Evolutionary conservation across 2,797 vertebrate genomes (phyloP).

Genomic region (Pipistrellus kuhlii): DNA sequence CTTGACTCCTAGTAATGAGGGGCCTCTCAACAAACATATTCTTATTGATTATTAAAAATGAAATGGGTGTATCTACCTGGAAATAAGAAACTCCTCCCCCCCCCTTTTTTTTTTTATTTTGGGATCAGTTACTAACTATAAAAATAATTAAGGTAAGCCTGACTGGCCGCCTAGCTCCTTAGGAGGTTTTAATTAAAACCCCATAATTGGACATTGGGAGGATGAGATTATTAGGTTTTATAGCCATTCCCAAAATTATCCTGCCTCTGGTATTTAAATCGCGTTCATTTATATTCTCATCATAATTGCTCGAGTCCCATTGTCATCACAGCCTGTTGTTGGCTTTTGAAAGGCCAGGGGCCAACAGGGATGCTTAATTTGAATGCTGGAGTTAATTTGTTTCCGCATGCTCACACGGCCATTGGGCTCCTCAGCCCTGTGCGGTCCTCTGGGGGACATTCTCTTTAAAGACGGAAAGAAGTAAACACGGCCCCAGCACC

Average conservation of each 20-base stretch:
- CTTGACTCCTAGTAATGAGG: neutral
- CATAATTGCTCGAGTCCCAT: conserved; percentile 77
- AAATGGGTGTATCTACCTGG: conserved; percentile 60
- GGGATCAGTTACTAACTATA: conserved; percentile 72
- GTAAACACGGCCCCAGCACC: neutral
- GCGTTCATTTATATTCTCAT: conserved; percentile 81
- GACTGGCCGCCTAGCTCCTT: conserved; percentile 80
- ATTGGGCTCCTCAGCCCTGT: neutral
- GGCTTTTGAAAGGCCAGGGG: conserved; percentile 84
- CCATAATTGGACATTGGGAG: conserved; percentile 83
- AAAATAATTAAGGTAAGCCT: conserved; percentile 80
- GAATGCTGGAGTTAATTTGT: conserved; percentile 80
- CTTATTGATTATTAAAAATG: conserved; percentile 51
- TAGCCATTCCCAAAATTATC: conserved; percentile 85
- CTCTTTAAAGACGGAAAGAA: conserved; percentile 11
- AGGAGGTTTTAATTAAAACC: conserved; percentile 84
- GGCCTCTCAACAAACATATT: neutral
- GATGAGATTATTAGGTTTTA: conserved; percentile 87
- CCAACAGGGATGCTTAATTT: conserved; percentile 79
- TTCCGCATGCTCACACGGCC: conserved; percentile 60
- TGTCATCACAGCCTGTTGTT: conserved; percentile 75
- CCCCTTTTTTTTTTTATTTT: neutral
- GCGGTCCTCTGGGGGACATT: neutral
- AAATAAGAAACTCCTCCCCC: conserved; percentile 34
- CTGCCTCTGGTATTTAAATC: conserved; percentile 85